Base-by-base conservation (phyloP, 1,140 invertebrate species). In the Drosophila neocordata region DNA sequence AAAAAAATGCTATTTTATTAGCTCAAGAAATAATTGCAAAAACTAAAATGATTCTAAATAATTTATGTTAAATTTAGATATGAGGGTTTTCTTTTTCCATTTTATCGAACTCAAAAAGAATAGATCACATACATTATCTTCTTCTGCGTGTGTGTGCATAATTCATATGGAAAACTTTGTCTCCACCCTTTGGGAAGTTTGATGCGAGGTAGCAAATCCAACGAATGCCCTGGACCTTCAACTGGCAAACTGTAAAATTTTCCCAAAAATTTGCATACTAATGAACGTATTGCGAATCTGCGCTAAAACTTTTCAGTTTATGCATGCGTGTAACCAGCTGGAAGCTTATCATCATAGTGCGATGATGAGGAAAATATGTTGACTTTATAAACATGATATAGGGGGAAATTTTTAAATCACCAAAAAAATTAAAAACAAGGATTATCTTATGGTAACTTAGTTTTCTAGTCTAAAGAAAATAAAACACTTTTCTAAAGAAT, bases 211-310 rank as follows among this genome's bases (percentile, higher is more conserved):
- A 59, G 22, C 22, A 11, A 34, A 31, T 56, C 11, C 53, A 34
- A 34, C 31, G 27, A 48, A 20, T 20, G 41, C 41, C 18, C 7
- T 20, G 20, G 38, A 20, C 55, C 44, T 20, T 31, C 37, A 58
- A 51, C 59, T 41, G 44, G 22, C 37, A 34, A 56, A 22, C 35
- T 37, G 15, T 20, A 8, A 58, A 37, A 34, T 59, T 69, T 65
- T 60, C 31, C 59, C 27, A 31, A 35, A 31, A 61, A 69, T 69
- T 65, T 65, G 38, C 48, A 70, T 70, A 35, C 34, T 70, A 69
- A 73, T 73, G 67, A 69, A 58, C 58, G 53, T 13, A n/a, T 13
- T 15, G 24, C 35, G 35, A 34, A 53, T 59, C 65, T 61, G 48
- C 18, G 34, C n/a, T 48, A 34, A 34, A 56, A 56, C 13, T 56